These are phyloP conservation scores for Pristionchus japonicus DNA, from an alignment of 2,888 invertebrate species.

Conservation along the genomic window DNA sequence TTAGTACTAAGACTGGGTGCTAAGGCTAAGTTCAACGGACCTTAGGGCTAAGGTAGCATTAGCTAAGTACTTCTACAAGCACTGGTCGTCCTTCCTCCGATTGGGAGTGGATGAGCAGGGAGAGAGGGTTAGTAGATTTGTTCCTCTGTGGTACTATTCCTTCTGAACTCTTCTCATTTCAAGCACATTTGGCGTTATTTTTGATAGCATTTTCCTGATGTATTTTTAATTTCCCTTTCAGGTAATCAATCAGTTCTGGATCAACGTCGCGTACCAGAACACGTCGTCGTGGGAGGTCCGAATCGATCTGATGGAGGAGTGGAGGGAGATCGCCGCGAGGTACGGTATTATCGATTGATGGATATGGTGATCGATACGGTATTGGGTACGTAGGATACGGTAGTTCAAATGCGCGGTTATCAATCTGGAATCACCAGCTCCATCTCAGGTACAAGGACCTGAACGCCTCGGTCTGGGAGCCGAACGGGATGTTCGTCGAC, in stretches of 20 bases:
- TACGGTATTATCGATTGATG: no score
- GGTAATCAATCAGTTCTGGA: constrained; percentile 65
- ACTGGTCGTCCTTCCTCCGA: constrained; percentile 67
- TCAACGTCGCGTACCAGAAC: constrained; percentile 70
- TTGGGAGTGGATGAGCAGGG: neutral
- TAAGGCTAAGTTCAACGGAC: no score
- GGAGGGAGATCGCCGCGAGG: constrained; percentile 65
- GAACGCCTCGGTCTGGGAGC: constrained; percentile 73
- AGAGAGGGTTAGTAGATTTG: neutral
- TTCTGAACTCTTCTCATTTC: constrained; percentile 45
- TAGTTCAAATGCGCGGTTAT: no score
- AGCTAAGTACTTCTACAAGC: constrained; percentile 71
- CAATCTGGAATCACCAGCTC: no score
- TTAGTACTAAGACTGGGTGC: no score
- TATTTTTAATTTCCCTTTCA: no score
- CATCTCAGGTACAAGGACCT: constrained; percentile 60
- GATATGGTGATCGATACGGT: no score
- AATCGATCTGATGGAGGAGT: constrained; percentile 70
- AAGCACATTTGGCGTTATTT: no score
- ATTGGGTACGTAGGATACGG: no score
- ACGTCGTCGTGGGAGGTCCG: constrained; percentile 70
- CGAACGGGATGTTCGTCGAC: constrained; percentile 73
- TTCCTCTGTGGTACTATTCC: neutral
- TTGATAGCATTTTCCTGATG: no score
- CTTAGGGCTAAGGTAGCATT: no score